Conservation (phyloP, 1,140 invertebrate species). For the Psix sp. region DNA sequence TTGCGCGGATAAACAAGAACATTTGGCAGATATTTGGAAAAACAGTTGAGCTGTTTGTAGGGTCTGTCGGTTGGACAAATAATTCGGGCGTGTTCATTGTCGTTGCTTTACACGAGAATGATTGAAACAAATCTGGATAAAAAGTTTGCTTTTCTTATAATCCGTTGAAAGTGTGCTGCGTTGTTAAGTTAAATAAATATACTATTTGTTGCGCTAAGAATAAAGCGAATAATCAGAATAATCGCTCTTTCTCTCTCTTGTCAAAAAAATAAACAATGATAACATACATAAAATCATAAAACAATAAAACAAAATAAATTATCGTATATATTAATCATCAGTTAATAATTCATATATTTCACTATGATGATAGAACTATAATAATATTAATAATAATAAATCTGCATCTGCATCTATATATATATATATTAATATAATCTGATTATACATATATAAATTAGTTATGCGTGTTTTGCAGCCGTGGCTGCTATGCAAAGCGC, state of each 20-base stretch:
- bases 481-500: conserved; percentile 74
- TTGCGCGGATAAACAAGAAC: no score
- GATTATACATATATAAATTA: conserved; percentile 62
- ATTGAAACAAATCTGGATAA: no score
- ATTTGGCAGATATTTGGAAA: no score
- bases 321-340: conserved; percentile 74
- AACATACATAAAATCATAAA: conserved; percentile 78
- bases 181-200: conserved; percentile 61
- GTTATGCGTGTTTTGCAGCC: conserved; percentile 67
- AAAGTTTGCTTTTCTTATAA: no score
- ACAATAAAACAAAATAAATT: conserved; percentile 77
- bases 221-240: conserved; percentile 16
- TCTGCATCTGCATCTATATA: no score
- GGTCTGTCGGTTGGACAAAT: no score
- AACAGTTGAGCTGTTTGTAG: no score
- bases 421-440: conserved; percentile 76
- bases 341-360: no score
- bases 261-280: conserved; percentile 70
- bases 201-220: conserved; percentile 51
- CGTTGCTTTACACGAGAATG: no score
- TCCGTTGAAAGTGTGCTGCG: conserved; percentile 18
- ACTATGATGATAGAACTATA: conserved; percentile 55
- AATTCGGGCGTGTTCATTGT: no score
- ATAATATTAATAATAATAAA: conserved; percentile 36
- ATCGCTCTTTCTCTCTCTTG: conserved; percentile 65